Evolutionary conservation across 2,888 invertebrate genomes (phyloP), one percentile per base, ranked within the genome.

Genomic region (Ditylenchus weischeri): DNA sequence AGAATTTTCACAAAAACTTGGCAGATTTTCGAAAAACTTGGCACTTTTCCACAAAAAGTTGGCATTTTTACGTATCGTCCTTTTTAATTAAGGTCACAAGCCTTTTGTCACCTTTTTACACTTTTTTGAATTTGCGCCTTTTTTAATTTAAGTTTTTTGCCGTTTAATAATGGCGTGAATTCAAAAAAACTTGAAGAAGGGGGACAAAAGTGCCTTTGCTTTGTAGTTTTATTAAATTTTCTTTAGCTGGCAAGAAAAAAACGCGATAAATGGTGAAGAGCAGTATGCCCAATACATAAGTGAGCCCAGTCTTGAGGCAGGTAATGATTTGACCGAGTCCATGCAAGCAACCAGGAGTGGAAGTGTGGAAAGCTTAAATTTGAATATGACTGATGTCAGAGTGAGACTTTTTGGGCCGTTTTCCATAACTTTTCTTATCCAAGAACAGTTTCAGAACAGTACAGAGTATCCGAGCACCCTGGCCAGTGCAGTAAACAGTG

Each of bases 401-500:
- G 54, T 54, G 8, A 59, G 43, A 21, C 15, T 29, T 29, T 43
- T 43, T 43, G 1, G 15, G 8, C 8, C 8, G 1, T 15, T 15
- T 43, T 43, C 43, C 43, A 43, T 4, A 11, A 18, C 7, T 23
- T 54, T 54, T 18, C 21, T 54, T n/a, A 54, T 54, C 68, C 11
- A 51, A 38, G 1, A 49, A 57, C 35, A 19, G 43, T 57, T 51
- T 58, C 18, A 68, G 65, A 64, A 68, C 51, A 64, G 54, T 15
- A 60, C 50, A 3, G 68, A 66, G 29, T 73, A 66, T 72, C 67
- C 61, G 36, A 65, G 68, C 57, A 64, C 65, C 19, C 59, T 64
- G 49, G 77, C 77, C 36, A 66, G 64, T 10, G 72, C 74, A 11
- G 70, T 74, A 63, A 76, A 75, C 64, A 75, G 76, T 18, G 67